Evolutionary conservation across 35 echinoderm and acorn worm species (phyloP), one percentile per base, ranked within the genome.

Genomic region (Stichopus chloronotus): DNA sequence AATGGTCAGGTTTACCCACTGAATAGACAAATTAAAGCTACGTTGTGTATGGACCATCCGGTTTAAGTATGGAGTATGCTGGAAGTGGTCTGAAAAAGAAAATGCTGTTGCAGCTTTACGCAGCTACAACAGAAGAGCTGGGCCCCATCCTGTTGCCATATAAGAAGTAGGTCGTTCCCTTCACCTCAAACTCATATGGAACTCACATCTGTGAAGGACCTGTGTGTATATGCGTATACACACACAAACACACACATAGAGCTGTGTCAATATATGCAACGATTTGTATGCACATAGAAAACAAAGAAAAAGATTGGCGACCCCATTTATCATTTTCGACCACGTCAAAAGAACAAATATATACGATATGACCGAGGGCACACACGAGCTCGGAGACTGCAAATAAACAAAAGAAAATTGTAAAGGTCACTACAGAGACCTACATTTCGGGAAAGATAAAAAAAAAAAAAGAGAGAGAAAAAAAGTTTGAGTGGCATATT

Each of bases 251-350:
- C 30, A 43, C 30, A 43, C 30, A 43, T 43, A 43, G 30, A 43
- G 30, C 30, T 43, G 30, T 43, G 30, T 43, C 30, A 43, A 43
- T 43, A 43, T 43, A 43, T 43, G 30, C 30, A 43, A 43, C 0
- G 30, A 43, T 43, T 43, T 43, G 30, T 43, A 43, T 43, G 30
- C 30, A 74, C 0, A 61, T 61, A 61, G 22, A 74, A 20, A 74
- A 74, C 7, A 74, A 20, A n/a, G 17, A 74, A 20, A 14, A 16
- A 53, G 55, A 58, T 85, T 58, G 55, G 16, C 82, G 82, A 85
- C 82, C 82, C 82, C 82, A 85, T 85, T 85, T 59, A 85, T 85
- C 82, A 58, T 22, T 56, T 85, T 85, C 82, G 55, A 58, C 57
- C 57, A 58, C 57, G 14, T 85, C 82, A 23, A 58, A 85, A 25